Evolutionary conservation across 2,888 invertebrate species (phyloP), one percentile per base, ranked within the genome.

Genomic region (Prosopocoilus inquinatus): DNA sequence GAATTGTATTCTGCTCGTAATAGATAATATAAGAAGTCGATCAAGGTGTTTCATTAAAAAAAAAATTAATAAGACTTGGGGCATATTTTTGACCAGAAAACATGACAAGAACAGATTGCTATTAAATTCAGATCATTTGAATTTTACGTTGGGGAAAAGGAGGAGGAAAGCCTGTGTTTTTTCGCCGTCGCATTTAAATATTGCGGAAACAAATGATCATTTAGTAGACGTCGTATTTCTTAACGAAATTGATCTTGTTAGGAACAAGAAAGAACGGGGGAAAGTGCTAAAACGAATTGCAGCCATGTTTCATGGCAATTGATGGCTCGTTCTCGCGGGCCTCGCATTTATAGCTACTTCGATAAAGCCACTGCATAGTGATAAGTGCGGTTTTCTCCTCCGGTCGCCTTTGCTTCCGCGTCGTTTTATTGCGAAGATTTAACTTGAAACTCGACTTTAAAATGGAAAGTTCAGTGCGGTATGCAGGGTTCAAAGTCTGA

Each of bases 231-330:
- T 16, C 41, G 41, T 15, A 41, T 41, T 11, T 41, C 41, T 41
- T 41, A 41, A 50, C 36, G 60, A 63, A 62, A 60, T 58, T 58
- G 56, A 62, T 60, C 63, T 63, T 62, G 61, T 62, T 63, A 62
- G 58, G 57, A 62, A 60, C 50, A 55, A 59, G 58, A 55, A 58
- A 58, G 55, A 55, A 59, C 50, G 52, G 61, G 58, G 49, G 58
- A 59, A 62, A 59, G 59, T 66, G 65, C 64, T 66, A 68, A 64
- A 69, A 70, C 67, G 69, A 70, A 71, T 71, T 68, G 69, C 67
- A 59, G 66, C 64, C 61, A 71, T 71, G 69, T 71, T 71, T 71
- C 70, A 71, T 65, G 69, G 65, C 69, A 70, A 70, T 70, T 69
- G 71, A 70, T 69, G 70, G 66, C 62, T 64, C 64, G 64, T 67